These are phyloP conservation scores for Cardiocondyla obscurior DNA, from an alignment of 1,140 invertebrate species.

Conservation along the genomic window DNA sequence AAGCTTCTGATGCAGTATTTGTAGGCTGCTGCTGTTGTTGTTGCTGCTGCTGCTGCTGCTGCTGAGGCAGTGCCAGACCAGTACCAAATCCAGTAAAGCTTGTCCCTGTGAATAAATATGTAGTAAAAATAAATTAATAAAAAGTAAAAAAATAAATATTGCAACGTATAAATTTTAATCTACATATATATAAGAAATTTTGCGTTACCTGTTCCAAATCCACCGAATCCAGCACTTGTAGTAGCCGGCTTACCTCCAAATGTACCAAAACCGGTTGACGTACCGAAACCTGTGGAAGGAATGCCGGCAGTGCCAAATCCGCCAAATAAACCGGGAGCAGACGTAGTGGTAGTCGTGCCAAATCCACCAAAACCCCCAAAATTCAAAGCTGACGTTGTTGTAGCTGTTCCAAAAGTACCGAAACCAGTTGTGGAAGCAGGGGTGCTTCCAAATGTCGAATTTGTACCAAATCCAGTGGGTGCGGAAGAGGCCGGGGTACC, in stretches of 20 bases:
- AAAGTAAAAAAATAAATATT: not conserved
- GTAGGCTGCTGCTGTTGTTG: constrained; percentile 85
- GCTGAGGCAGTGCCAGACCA: constrained; percentile 77
- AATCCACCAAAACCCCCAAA: constrained; percentile 80
- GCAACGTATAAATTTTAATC: constrained; percentile 5
- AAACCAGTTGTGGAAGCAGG: constrained; percentile 78
- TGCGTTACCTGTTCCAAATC: constrained; percentile 81
- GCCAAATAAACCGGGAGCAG: constrained; percentile 80
- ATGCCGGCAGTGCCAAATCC: constrained; percentile 78
- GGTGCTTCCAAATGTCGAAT: constrained; percentile 78
- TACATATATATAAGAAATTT: not conserved
- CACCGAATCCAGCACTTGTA: constrained; percentile 84
- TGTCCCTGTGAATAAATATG: constrained; percentile 45
- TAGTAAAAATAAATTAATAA: not conserved
- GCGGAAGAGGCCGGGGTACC: constrained; percentile 72
- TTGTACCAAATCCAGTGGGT: constrained; percentile 70
- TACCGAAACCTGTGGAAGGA: constrained; percentile 83
- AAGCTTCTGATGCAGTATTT: constrained; percentile 87
- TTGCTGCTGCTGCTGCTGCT: constrained; percentile 84
- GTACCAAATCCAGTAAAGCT: constrained; percentile 74
- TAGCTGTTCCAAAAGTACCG: constrained; percentile 73
- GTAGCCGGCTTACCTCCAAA: constrained; percentile 83
- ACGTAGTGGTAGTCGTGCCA: constrained; percentile 77
- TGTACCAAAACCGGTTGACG: constrained; percentile 82
- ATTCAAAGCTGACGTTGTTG: constrained; percentile 69